Evolutionary conservation across 2,888 invertebrate genomes (phyloP), one percentile per base, ranked within the genome.

Genomic region (Dryobota labecula): DNA sequence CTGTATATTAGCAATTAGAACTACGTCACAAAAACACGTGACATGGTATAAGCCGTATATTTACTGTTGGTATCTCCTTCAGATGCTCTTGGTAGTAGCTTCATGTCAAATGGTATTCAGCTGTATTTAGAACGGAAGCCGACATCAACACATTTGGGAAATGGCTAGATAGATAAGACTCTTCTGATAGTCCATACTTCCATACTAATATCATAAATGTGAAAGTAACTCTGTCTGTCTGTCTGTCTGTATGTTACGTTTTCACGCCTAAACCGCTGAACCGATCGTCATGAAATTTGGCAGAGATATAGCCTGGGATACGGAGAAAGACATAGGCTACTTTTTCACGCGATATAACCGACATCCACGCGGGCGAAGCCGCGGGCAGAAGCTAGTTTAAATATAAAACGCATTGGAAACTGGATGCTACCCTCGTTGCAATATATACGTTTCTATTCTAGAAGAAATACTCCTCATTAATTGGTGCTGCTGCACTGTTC

Each of bases 1-100:
- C 9, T 63, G 11, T 6, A 13, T 61, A 30, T 56, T 41, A 38
- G 70, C 27, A 61, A 61, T 76, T 78, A 53, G 54, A 47, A 43
- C 5, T 18, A 5, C 36, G 43, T 36, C 24, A 24, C 27, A 41
- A 60, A 58, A 61, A 47, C 1, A 2, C 9, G 5, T 24, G 24
- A 53, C 27, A 13, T 18, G 5, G 18, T 4, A 18, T 9, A 18
- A 8, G 2, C 3, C 0, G 36, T 8, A 5, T 24, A 15, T 38
- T 38, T 58, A 7, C 2, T 41, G 7, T 27, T 18, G 18, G 38
- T 58, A 38, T 15, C 5, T 8, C n/a, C 24, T 36, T 38, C 24
- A 24, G 18, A 11, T 38, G 11, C 38, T 20, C 27, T 41, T 18
- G 2, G 24, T 9, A 54, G 11, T 33, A 6, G 6, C 13, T 18